Percentiles rank a stretch among this genome's conserved stretches.
Evolutionary conservation across 1,140 invertebrate genomes (phyloP).

Genomic region (Magallana gigas): DNA sequence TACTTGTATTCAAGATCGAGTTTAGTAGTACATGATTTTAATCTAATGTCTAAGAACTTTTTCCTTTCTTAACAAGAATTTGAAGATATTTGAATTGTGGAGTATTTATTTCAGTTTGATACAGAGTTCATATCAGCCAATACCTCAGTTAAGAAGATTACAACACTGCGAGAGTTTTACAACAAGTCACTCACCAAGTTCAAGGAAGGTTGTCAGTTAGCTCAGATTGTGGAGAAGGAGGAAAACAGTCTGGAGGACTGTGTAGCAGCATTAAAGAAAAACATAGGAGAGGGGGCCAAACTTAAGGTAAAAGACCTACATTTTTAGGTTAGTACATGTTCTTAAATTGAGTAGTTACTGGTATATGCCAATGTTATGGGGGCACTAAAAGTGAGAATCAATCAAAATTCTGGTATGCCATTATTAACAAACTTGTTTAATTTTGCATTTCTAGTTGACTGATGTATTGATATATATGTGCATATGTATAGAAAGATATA

Average conservation of each 20-base stretch:
- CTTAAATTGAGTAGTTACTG: too few relatives aligned
- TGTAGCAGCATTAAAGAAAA: constrained; percentile 65
- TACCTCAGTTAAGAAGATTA: constrained; percentile 62
- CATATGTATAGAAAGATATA: too few relatives aligned
- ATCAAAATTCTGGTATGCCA: too few relatives aligned
- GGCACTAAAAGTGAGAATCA: too few relatives aligned
- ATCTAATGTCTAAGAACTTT: not conserved
- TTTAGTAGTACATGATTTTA: not conserved
- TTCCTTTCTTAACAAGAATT: not conserved
- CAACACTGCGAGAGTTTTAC: constrained; percentile 60
- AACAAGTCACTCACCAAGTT: constrained; percentile 65
- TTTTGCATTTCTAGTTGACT: too few relatives aligned
- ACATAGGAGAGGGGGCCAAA: constrained; percentile 55
- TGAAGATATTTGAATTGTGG: not conserved
- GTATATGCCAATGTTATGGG: too few relatives aligned
- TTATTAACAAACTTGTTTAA: too few relatives aligned
- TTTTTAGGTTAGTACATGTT: too few relatives aligned
- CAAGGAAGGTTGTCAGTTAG: constrained; percentile 63
- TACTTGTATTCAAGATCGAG: too few relatives aligned
- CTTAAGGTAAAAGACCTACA: constrained; percentile 59
- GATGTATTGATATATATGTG: too few relatives aligned
- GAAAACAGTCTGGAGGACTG: constrained; percentile 69
- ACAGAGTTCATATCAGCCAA: constrained; percentile 63
- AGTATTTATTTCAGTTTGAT: constrained; percentile 65
- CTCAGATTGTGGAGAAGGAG: constrained; percentile 54